Evolutionary conservation across 2,113 vertebrate species (phyloP), one percentile per base, ranked within the genome.

Genomic region (Paradoxurus hermaphroditus): DNA sequence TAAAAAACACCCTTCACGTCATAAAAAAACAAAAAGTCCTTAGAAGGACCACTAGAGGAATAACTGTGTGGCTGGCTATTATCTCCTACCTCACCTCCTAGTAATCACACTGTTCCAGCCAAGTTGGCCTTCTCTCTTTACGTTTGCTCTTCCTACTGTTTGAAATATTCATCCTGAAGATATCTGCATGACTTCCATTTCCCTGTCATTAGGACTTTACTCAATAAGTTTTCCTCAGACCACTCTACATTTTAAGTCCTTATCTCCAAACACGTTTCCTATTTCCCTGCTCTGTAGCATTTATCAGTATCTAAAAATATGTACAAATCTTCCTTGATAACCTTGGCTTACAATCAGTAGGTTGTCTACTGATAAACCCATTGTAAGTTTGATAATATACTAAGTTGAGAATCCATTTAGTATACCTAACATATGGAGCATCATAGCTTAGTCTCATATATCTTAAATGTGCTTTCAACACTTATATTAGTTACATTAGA

Each of bases 61-160:
- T 16, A 25, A 7, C 3, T 15, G 0, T 5, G 0, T 31, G 12
- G 34, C 12, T 41, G 21, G 3, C 4, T 0, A 0, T 31, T 51
- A 12, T 2, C 11, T 92, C 6, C 79, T 56, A 46, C 36, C 11
- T 23, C 13, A 16, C 4, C 21, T 78, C 34, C 29, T 14, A 3
- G 8, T 2, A 29, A 1, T 67, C 27, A 34, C 10, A 19, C 41
- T 59, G 25, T 59, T 23, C 7, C n/a, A 68, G 39, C 3, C 7
- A 7, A 19, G 15, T 27, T 67, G 13, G n/a, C 9, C 36, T 31
- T 36, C 70, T 68, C 16, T 15, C 6, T 72, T 68, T 14, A 13
- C 5, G 9, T 16, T 72, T 86, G 51, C 5, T 83, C 4, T 41
- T 75, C 49, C 15, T 7, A 15, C 23, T 53, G 0, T 73, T 77